Evolutionary conservation across 2,113 vertebrate genomes (phyloP).

Genomic region (Rhinichthys klamathensis): DNA sequence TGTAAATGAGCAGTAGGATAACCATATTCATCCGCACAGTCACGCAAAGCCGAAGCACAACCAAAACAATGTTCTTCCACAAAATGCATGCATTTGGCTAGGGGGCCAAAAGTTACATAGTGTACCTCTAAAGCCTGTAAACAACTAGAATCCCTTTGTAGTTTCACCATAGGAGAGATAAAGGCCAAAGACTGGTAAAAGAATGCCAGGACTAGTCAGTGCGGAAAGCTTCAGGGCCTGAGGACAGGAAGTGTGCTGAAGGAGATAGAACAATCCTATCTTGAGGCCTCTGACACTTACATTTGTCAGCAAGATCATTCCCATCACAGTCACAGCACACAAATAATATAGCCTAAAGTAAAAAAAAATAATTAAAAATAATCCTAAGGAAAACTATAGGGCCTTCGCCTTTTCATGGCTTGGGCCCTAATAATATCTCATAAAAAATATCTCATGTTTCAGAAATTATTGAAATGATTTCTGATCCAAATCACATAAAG

Average conservation of each 20-base stretch:
- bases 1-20: no score
- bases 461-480: not conserved
- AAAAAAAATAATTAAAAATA: no score
- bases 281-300: constrained; percentile 24
- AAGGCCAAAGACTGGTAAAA: not conserved
- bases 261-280: not conserved
- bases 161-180: not conserved
- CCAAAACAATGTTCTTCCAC: no score
- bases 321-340: not conserved
- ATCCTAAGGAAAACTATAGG: no score
- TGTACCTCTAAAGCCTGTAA: not conserved
- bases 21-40: no score
- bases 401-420: no score
- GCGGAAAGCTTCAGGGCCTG: not conserved
- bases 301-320: constrained; percentile 36
- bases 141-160: not conserved
- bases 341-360: not conserved
- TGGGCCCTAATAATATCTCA: no score
- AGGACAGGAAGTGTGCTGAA: constrained; percentile 26
- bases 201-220: constrained; percentile 16
- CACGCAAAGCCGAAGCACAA: no score
- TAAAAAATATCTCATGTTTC: not conserved
- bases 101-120: no score
- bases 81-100: no score
- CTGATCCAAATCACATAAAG: not conserved